A percentile compares a stretch with the other conserved stretches of the same genome.
phyloP scores from a whole-genome alignment of 1,140 invertebrate genomes.

The Scaptodrosophila lebanonensis region DNA sequence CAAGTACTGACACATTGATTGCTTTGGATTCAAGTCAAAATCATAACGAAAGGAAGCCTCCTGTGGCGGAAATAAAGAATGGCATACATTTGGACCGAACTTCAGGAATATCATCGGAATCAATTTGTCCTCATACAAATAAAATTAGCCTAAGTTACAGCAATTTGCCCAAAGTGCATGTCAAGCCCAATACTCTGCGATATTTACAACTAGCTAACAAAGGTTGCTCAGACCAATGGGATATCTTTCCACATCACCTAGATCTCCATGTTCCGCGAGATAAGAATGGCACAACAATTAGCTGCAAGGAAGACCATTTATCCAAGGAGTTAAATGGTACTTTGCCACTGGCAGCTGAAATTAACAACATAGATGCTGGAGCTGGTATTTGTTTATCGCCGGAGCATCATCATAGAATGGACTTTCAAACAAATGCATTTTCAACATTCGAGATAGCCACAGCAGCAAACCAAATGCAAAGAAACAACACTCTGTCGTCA shows the following conservation, averaged over 20 bases:
- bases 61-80: slow-evolving; percentile 1
- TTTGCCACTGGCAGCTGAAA: neutral
- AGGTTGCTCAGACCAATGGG: slow-evolving; percentile 15
- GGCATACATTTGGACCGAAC: slow-evolving; percentile 15
- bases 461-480: slow-evolving; percentile 25
- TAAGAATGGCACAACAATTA: too few relatives aligned
- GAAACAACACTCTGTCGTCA: slow-evolving; percentile 52
- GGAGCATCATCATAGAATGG: slow-evolving; percentile 31
- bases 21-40: slow-evolving; percentile 36
- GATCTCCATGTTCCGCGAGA: slow-evolving; percentile 27
- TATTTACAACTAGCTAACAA: slow-evolving; percentile 20
- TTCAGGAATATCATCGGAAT: slow-evolving; percentile 12
- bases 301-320: slow-evolving; percentile 6
- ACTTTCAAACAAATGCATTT: slow-evolving; percentile 11
- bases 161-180: slow-evolving; percentile 59
- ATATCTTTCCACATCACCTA: too few relatives aligned
- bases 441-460: slow-evolving; percentile 24
- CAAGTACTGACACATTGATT: slow-evolving; percentile 78
- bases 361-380: slow-evolving; percentile 12
- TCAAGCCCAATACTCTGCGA: slow-evolving; percentile 29
- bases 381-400: slow-evolving; percentile 23
- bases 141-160: slow-evolving; percentile 51
- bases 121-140: slow-evolving; percentile 23
- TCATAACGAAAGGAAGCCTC: neutral
- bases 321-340: slow-evolving; percentile 3